Conservation (phyloP, 2,888 invertebrate species). For the Unio pictorum region DNA sequence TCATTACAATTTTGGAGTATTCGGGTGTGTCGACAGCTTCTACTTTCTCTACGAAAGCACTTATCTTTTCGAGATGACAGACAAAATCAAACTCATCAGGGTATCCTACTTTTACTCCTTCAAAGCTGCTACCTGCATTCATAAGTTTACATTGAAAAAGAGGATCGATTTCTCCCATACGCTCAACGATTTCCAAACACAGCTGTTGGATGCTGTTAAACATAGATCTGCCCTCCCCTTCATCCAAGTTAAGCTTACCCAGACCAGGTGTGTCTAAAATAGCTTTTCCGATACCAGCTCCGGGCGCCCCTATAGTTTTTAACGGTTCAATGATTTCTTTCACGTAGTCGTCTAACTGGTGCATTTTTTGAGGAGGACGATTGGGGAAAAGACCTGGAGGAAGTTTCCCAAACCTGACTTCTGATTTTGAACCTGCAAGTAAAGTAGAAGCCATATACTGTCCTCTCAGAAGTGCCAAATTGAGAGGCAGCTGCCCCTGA, state of each 20-base stretch:
- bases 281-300: neutral
- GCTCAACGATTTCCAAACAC: slow-evolving; percentile 4
- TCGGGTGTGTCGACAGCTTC: neutral
- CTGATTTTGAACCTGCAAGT: slow-evolving; percentile 1
- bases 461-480: slow-evolving; percentile 6
- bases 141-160: slow-evolving; percentile 12
- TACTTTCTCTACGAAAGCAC: slow-evolving; percentile 5
- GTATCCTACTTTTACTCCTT: slow-evolving; percentile 19
- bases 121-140: slow-evolving; percentile 18
- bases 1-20: no score
- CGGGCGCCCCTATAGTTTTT: neutral
- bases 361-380: slow-evolving; percentile 7
- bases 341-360: slow-evolving; percentile 14
- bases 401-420: slow-evolving; percentile 12
- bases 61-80: slow-evolving; percentile 7
- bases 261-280: slow-evolving; percentile 9
- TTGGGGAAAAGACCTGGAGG: slow-evolving; percentile 15
- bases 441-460: slow-evolving; percentile 1
- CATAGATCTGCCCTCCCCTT: slow-evolving; percentile 7
- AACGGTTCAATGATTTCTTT: slow-evolving; percentile 4
- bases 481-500: neutral
- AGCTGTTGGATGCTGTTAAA: slow-evolving; percentile 1
- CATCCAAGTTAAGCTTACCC: slow-evolving; percentile 6
- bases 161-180: slow-evolving; percentile 16
- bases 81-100: slow-evolving; percentile 27